Percentiles rank a stretch among this genome's conserved stretches.
These are phyloP conservation scores for Cyphotilapia sp. DNA, from an alignment of 2,113 vertebrate genomes.

Conservation along the genomic window DNA sequence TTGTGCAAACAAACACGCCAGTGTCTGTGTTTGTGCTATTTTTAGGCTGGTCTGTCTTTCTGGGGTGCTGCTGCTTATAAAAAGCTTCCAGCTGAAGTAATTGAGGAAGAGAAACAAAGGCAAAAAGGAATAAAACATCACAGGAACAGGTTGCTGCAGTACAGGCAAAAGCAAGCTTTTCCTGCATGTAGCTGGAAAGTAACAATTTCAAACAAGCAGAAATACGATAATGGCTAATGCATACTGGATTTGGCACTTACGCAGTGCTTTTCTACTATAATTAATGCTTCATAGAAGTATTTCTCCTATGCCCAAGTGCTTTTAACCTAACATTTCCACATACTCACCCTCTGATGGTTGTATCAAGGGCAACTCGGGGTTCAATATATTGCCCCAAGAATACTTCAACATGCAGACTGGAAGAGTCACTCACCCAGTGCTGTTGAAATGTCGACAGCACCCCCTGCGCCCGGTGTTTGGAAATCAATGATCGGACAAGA, in stretches of 20 bases:
- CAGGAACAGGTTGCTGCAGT: background rate
- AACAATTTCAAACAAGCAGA: background rate
- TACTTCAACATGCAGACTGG: background rate
- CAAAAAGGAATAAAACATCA: background rate
- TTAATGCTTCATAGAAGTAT: background rate
- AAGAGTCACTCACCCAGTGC: background rate
- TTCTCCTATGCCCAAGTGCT: background rate
- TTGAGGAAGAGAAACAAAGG: background rate
- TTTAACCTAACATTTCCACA: background rate
- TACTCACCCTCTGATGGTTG: accelerated
- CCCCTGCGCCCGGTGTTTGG: background rate
- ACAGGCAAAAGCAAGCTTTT: background rate
- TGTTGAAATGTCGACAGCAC: background rate
- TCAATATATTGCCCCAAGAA: background rate
- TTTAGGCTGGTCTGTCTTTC: background rate
- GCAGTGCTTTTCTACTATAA: background rate
- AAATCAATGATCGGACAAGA: background rate
- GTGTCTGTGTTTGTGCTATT: background rate
- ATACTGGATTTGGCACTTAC: accelerated
- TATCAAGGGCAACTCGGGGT: background rate
- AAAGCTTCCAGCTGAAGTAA: background rate
- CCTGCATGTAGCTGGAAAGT: background rate
- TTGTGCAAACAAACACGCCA: background rate
- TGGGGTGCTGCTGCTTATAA: background rate
- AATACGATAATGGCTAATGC: background rate